A percentile compares a stretch with the other conserved stretches of the same genome.
Conservation (phyloP, 2,888 invertebrate species). For the Stenodera caucasica region DNA sequence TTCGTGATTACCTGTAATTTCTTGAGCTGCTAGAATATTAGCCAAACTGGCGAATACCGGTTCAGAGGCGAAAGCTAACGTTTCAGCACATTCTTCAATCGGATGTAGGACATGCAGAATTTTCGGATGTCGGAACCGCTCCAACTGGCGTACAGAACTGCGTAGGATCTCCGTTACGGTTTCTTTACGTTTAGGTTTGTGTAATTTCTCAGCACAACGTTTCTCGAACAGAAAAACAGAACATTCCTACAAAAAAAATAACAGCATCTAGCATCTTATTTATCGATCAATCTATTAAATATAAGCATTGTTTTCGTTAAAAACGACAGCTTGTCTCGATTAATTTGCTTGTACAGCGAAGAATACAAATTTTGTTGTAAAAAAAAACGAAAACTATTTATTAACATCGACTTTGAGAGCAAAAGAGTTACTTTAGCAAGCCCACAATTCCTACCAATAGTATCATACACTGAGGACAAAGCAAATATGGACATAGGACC, state of each 20-base stretch:
- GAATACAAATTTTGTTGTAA: background rate
- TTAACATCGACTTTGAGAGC: too few species aligned
- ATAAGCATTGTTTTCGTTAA: too few species aligned
- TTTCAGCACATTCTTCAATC: constrained; percentile 82
- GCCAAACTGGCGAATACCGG: constrained; percentile 86
- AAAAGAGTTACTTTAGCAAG: too few species aligned
- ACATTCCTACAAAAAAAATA: constrained; percentile 70
- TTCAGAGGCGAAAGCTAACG: constrained; percentile 93
- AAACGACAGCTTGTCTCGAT: background rate
- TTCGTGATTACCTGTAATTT: constrained; percentile 59
- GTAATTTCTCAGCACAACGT: constrained; percentile 86
- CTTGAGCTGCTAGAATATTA: constrained; percentile 83
- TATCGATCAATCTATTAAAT: constrained; percentile 9
- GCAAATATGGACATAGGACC: too few species aligned
- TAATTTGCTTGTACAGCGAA: background rate
- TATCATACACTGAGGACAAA: too few species aligned
- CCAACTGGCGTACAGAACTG: constrained; percentile 76
- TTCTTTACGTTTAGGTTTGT: constrained; percentile 89
- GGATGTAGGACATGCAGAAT: constrained; percentile 69
- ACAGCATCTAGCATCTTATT: constrained; percentile 2
- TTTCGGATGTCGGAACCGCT: constrained; percentile 84
- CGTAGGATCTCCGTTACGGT: constrained; percentile 87
- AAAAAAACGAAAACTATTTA: background rate
- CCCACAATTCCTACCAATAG: too few species aligned
- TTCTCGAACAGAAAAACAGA: constrained; percentile 95